phyloP scores from a whole-genome alignment of 1,140 invertebrate species.

The Macrosteles quadrilineatus region DNA sequence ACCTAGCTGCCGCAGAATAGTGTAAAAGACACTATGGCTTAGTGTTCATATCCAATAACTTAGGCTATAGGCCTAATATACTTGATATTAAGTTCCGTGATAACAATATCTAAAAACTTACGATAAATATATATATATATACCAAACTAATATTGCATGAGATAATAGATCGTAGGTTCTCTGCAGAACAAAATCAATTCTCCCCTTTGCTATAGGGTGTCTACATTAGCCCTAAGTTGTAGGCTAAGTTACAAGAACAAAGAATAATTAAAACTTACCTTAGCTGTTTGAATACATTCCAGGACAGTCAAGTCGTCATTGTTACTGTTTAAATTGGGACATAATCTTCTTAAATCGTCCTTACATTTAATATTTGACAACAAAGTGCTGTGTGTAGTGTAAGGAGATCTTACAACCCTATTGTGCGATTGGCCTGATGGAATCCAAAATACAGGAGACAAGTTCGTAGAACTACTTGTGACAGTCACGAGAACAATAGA shows the following conservation, averaged over 20 bases:
- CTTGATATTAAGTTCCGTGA: too few species aligned
- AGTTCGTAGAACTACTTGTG: too few species aligned
- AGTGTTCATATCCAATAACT: too few species aligned
- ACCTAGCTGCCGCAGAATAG: too few species aligned
- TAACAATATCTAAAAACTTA: too few species aligned
- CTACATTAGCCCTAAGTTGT: not conserved
- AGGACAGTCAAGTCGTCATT: conserved; percentile 72
- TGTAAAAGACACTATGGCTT: too few species aligned
- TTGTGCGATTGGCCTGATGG: not conserved
- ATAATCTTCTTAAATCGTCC: conserved; percentile 53
- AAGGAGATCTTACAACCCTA: not conserved
- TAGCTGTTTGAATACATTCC: conserved; percentile 74
- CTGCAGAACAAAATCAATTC: not conserved
- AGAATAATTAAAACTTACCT: conserved; percentile 49
- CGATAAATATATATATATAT: not conserved
- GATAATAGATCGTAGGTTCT: not conserved
- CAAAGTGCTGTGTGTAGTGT: not conserved
- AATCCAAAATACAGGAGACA: not conserved
- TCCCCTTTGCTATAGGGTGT: conserved; percentile 1
- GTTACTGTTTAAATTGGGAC: conserved; percentile 53
- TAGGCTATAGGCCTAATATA: too few species aligned
- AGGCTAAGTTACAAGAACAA: too few species aligned
- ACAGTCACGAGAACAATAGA: too few species aligned
- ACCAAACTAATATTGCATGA: not conserved
- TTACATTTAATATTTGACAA: conserved; percentile 49